Conservation (phyloP, 2,113 vertebrate genomes). For the Ammospiza caudacuta region DNA sequence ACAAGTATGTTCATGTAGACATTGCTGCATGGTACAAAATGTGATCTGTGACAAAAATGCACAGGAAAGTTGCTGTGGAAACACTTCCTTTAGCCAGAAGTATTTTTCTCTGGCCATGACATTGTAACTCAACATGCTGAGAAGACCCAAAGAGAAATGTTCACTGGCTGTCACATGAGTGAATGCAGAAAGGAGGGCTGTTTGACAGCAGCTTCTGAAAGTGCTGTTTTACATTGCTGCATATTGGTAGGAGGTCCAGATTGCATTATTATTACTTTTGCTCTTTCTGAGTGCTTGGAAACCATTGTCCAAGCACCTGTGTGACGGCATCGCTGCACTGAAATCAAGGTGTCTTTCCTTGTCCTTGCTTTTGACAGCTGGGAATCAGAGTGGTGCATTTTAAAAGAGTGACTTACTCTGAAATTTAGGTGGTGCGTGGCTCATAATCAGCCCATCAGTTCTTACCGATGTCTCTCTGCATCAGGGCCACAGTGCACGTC, state of each 20-base stretch:
- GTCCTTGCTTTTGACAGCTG: neutral
- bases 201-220: neutral
- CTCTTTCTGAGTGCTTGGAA: neutral
- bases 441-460: neutral
- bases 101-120: neutral
- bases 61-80: neutral
- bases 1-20: conserved; percentile 83
- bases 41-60: neutral
- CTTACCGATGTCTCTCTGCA: neutral
- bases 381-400: neutral
- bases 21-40: neutral
- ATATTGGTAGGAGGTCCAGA: neutral
- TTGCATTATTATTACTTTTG: neutral
- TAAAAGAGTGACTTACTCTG: neutral
- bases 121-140: neutral
- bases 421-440: neutral
- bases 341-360: neutral
- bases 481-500: conserved; percentile 94
- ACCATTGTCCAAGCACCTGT: neutral
- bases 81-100: neutral
- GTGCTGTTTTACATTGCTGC: neutral
- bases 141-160: neutral
- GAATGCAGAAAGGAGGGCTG: neutral
- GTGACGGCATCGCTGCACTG: neutral
- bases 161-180: neutral